Evolutionary conservation across 2,888 invertebrate genomes (phyloP).

Genomic region (Lasioglossum zephyrum): DNA sequence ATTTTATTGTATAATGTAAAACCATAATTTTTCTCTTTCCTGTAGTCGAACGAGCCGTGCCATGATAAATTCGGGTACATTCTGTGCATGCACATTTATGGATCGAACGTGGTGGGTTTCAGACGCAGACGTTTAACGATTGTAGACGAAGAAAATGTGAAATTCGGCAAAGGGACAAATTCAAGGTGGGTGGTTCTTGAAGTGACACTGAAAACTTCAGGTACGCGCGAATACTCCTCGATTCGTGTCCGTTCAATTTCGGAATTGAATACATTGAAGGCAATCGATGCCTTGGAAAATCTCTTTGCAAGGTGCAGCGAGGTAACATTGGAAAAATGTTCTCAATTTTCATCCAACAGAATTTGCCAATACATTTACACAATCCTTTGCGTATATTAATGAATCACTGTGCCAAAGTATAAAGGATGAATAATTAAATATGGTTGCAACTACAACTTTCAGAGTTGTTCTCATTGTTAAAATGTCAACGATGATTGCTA

Average conservation of each 20-base stretch:
- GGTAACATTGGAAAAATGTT: background rate
- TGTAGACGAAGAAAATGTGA: slow-evolving; percentile 25
- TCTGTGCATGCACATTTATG: slow-evolving; percentile 1
- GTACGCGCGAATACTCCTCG: slow-evolving; percentile 49
- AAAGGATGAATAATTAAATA: background rate
- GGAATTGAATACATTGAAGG: background rate
- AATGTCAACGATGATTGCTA: background rate
- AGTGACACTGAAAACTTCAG: slow-evolving; percentile 42
- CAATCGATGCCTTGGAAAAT: background rate
- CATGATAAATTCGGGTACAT: slow-evolving; percentile 2
- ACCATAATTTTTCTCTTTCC: background rate
- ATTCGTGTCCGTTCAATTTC: slow-evolving; percentile 25
- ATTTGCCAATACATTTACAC: background rate
- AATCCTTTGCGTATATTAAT: background rate
- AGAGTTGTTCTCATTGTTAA: background rate
- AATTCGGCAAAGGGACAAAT: slow-evolving; percentile 26
- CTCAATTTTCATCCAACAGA: background rate
- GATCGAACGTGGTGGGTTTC: slow-evolving; percentile 34
- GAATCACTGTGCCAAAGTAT: background rate
- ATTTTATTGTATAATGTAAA: background rate
- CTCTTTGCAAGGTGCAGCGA: background rate
- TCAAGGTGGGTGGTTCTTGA: slow-evolving; percentile 35
- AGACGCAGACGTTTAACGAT: slow-evolving; percentile 17
- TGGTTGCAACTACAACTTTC: background rate
- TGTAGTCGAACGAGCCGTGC: background rate